Base-by-base conservation (phyloP, 2,888 invertebrate genomes). In the Nomada hirtipes region DNA sequence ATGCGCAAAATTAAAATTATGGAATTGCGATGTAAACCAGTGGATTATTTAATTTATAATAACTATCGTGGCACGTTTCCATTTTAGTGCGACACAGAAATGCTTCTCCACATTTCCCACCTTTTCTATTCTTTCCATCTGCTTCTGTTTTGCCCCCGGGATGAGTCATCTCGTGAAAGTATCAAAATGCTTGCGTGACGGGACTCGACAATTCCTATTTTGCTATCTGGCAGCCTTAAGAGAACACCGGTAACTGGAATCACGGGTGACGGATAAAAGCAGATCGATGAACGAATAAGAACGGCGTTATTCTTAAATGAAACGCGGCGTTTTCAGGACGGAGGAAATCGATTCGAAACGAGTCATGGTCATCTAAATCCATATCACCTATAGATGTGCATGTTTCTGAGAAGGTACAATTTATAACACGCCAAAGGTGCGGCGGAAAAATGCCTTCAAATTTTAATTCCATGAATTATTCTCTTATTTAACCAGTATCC, bases 281-380 rank as follows among this genome's bases (percentile, higher is more conserved):
- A 71, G 73, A 84, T 86, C 84, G 77, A 84, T 84, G 59, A 64
- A 69, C 55, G 77, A 73, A 76, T 67, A 73, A 79, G 75, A 74
- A 83, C 83, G 57, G 71, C 55, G 79, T 85, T 88, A 81, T 79
- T 79, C 81, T 84, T 89, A 89, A 88, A 87, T 85, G 83, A 84
- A 87, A 87, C 86, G 83, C 75, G 70, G 73, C 76, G 82, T 83
- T 86, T 87, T 88, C 71, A 88, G 84, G 79, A 53, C 82, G 81
- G 67, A 70, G 71, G 69, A 82, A 88, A 91, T 90, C 88, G 88
- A 91, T 91, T 86, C 79, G 61, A 76, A 79, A 73, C 83, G 84
- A 88, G 88, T 86, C 90, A 90, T 83, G 89, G 90, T 86, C 90
- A 88, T 77, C 82, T 87, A 79, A 82, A 86, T 84, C 85, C 76